These are phyloP conservation scores for Pangasius larnaudii DNA, from an alignment of 2,797 vertebrate species.

Conservation along the genomic window DNA sequence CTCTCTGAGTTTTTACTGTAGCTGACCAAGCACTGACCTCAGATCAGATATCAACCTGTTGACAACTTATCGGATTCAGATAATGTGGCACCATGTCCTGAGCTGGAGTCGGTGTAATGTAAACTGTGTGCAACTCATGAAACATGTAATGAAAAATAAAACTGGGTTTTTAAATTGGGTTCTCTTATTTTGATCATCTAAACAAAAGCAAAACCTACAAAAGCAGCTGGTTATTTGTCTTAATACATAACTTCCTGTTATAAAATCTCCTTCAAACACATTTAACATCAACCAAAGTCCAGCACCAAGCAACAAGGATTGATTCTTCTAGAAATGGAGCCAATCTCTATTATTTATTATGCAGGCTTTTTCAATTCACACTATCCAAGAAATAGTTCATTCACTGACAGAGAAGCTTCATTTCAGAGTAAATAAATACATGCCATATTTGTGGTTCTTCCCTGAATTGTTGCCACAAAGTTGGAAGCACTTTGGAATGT, in stretches of 20 bases:
- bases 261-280: not conserved
- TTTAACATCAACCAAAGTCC: not conserved
- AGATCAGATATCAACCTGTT: not conserved
- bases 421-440: not conserved
- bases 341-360: not conserved
- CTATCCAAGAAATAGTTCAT: not conserved
- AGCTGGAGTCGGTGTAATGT: not conserved
- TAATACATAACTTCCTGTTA: not conserved
- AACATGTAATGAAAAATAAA: not conserved
- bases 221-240: not conserved
- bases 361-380: not conserved
- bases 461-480: not conserved
- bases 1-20: not conserved
- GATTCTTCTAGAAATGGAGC: not conserved
- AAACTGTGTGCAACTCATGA: not conserved
- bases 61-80: not conserved
- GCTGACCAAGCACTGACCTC: slow-evolving; percentile 11
- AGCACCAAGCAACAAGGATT: not conserved
- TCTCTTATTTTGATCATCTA: not conserved
- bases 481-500: too few relatives aligned
- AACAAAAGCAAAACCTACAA: not conserved
- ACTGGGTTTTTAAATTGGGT: not conserved
- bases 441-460: not conserved
- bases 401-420: not conserved
- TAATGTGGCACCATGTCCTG: not conserved